These are phyloP conservation scores for Oreochromis grahami DNA, from an alignment of 2,797 vertebrate genomes.

Conservation along the genomic window DNA sequence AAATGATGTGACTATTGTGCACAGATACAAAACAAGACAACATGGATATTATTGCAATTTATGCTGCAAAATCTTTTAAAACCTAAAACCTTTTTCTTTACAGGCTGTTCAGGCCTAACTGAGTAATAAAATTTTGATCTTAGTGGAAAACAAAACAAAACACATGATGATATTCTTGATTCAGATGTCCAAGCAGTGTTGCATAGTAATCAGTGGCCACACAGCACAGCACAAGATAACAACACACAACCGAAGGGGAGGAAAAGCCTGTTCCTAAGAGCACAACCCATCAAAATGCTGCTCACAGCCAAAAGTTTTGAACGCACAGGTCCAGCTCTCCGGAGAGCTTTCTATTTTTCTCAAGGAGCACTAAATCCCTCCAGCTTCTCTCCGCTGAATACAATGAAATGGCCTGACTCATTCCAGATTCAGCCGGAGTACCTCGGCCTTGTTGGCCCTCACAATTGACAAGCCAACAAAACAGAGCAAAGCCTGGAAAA, in stretches of 20 bases:
- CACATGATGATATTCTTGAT: background rate
- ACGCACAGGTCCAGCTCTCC: slow-evolving; percentile 39
- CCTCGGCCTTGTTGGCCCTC: slow-evolving; percentile 9
- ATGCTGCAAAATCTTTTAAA: fast-evolving
- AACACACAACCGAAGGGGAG: background rate
- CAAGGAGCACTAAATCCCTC: slow-evolving; percentile 54
- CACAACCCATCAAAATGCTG: slow-evolving; percentile 53
- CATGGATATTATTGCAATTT: background rate
- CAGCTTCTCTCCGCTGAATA: slow-evolving; percentile 39
- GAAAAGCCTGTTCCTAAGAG: background rate
- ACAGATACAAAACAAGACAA: background rate
- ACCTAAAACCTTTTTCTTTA: background rate
- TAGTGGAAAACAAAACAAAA: background rate
- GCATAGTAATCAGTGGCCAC: slow-evolving; percentile 27
- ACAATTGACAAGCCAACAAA: slow-evolving; percentile 35
- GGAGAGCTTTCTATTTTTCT: slow-evolving; percentile 43
- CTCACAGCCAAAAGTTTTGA: slow-evolving; percentile 41
- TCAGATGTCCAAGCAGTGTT: slow-evolving; percentile 5
- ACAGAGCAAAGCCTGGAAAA: slow-evolving; percentile 10
- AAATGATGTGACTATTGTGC: background rate
- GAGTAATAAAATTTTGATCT: background rate
- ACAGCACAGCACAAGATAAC: slow-evolving; percentile 16
- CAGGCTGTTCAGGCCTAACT: fast-evolving
- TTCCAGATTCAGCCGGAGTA: slow-evolving; percentile 50
- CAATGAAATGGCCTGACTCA: slow-evolving; percentile 56